Conservation (phyloP, 1,140 invertebrate genomes). For the Caenorhabditis remanei region DNA sequence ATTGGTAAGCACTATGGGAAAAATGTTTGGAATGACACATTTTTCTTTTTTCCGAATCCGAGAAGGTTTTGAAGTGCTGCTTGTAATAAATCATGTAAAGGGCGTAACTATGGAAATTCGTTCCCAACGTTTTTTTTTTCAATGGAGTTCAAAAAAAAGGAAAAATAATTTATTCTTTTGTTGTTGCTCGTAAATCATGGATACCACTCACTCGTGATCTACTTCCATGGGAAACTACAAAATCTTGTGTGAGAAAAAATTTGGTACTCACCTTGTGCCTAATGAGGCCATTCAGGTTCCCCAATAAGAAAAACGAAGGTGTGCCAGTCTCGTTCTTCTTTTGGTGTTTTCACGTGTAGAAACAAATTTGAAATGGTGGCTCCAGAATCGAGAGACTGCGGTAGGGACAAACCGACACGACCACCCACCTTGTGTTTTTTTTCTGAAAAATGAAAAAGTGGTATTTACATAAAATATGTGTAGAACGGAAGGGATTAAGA, state of each 20-base stretch:
- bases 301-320: slow-evolving; percentile 49
- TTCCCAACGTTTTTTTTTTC: background rate
- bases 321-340: slow-evolving; percentile 43
- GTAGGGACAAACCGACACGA: background rate
- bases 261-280: slow-evolving; percentile 26
- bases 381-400: background rate
- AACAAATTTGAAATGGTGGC: background rate
- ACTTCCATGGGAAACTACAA: too few relatives aligned
- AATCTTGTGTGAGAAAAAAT: background rate
- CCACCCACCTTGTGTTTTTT: background rate
- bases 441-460: slow-evolving; percentile 23
- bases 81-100: slow-evolving; percentile 31
- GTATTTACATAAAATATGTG: too few relatives aligned
- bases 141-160: background rate
- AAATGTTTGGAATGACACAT: background rate
- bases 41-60: background rate
- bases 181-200: background rate
- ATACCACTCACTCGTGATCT: background rate
- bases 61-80: background rate
- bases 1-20: background rate
- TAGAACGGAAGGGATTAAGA: too few relatives aligned
- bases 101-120: slow-evolving; percentile 26
- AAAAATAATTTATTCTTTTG: background rate
- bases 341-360: background rate
- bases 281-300: slow-evolving; percentile 56